These are phyloP conservation scores for Brachycybe producta DNA, from an alignment of 2,888 invertebrate species.

Conservation along the genomic window DNA sequence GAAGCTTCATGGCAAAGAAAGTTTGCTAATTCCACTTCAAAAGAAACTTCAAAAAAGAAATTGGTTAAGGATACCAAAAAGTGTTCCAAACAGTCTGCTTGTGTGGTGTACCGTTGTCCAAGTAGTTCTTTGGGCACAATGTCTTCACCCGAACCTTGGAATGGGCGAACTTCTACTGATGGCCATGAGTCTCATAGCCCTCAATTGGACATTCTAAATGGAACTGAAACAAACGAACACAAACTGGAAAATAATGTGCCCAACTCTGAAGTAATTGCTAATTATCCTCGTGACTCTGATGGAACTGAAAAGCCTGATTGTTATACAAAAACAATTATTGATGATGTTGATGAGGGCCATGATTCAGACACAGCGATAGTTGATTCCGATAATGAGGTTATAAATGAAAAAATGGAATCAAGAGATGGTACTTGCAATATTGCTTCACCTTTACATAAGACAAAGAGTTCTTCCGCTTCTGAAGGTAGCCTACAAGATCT, in stretches of 20 bases:
- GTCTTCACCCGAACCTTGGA: constrained; percentile 1
- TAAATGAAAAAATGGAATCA: too few relatives aligned
- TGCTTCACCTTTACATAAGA: too few relatives aligned
- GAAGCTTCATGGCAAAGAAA: constrained; percentile 2
- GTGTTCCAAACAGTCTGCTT: not conserved
- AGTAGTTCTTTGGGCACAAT: constrained; percentile 7
- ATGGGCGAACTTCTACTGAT: not conserved
- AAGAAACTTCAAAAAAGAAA: not conserved
- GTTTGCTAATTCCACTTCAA: too few relatives aligned
- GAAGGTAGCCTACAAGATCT: constrained; percentile 12
- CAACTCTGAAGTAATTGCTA: too few relatives aligned
- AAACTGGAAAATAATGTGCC: too few relatives aligned
- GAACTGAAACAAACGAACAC: too few relatives aligned
- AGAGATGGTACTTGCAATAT: not conserved
- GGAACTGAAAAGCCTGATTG: not conserved
- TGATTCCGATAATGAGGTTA: too few relatives aligned
- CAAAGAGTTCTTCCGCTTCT: constrained; percentile 10
- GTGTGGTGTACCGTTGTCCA: not conserved
- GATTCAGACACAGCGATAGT: constrained; percentile 1
- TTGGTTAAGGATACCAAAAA: not conserved
- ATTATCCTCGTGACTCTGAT: not conserved
- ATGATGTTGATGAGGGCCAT: constrained; percentile 8
- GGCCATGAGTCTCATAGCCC: not conserved
- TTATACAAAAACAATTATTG: not conserved
- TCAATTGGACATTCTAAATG: too few relatives aligned